phyloP scores from a whole-genome alignment of 2,113 vertebrate genomes.

The Myxocyprinus asiaticus region DNA sequence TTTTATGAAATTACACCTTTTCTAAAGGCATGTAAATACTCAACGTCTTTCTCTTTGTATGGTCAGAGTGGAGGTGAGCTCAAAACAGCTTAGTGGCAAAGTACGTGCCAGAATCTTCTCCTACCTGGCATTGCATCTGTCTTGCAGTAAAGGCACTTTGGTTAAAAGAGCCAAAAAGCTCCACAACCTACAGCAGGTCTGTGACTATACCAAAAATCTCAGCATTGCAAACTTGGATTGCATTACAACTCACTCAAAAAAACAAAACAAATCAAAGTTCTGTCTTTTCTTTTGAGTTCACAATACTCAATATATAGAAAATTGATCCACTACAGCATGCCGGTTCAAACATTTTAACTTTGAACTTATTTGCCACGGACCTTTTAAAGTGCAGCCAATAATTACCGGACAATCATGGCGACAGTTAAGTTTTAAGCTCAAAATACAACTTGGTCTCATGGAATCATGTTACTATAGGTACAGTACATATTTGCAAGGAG shows the following conservation, averaged over 20 bases:
- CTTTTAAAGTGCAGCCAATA: too few species aligned
- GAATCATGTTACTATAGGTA: too few species aligned
- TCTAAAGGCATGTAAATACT: background rate
- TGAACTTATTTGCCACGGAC: too few species aligned
- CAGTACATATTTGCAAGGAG: too few species aligned
- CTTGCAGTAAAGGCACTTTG: constrained; percentile 90
- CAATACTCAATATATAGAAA: too few species aligned
- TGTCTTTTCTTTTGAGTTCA: background rate
- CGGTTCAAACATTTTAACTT: too few species aligned
- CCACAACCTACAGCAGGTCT: constrained; percentile 79
- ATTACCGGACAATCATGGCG: too few species aligned
- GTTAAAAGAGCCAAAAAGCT: constrained; percentile 86
- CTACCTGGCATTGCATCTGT: constrained; percentile 87
- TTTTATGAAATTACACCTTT: too few species aligned
- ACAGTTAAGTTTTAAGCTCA: too few species aligned
- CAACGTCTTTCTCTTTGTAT: constrained; percentile 37
- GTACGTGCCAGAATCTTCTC: constrained; percentile 86
- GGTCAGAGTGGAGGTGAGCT: constrained; percentile 85
- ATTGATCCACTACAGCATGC: too few species aligned
- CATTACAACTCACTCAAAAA: background rate
- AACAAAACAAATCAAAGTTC: too few species aligned
- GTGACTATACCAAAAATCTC: background rate
- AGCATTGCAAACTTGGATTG: background rate
- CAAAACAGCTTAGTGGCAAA: constrained; percentile 81
- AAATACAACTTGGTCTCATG: too few species aligned